Conservation (phyloP, 1,140 invertebrate genomes). For the Delia radicum region DNA sequence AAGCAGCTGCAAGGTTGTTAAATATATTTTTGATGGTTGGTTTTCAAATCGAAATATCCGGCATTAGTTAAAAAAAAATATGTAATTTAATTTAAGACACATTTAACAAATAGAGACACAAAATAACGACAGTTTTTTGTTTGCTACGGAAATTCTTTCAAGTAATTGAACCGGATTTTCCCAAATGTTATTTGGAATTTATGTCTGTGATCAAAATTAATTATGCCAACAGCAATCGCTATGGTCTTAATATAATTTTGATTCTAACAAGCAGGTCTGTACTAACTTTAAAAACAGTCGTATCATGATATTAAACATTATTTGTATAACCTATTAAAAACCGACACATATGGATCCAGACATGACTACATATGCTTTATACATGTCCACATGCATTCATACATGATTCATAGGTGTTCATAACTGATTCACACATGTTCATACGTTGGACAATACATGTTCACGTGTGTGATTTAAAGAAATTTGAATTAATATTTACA, state of each 20-base stretch:
- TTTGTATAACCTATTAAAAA: too few species aligned
- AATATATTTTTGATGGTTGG: not conserved
- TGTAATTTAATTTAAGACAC: not conserved
- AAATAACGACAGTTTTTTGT: constrained; percentile 8
- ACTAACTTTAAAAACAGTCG: not conserved
- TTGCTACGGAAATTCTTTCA: not conserved
- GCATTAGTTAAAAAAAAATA: not conserved
- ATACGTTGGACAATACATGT: too few species aligned
- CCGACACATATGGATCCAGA: too few species aligned
- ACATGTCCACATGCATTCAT: too few species aligned
- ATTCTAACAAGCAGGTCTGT: not conserved
- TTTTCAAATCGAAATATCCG: constrained; percentile 18
- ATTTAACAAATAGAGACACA: constrained; percentile 12
- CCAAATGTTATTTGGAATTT: constrained; percentile 7
- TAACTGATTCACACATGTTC: too few species aligned
- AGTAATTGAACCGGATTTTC: constrained; percentile 21
- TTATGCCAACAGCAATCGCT: constrained; percentile 10
- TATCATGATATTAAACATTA: too few species aligned
- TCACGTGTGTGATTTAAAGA: too few species aligned
- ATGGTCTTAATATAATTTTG: not conserved
- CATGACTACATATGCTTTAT: too few species aligned
- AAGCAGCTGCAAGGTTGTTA: not conserved
- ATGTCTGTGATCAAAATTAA: constrained; percentile 18
- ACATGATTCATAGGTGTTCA: too few species aligned
- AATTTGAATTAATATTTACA: too few species aligned